Evolutionary conservation across 1,140 invertebrate genomes (phyloP), one percentile per base, ranked within the genome.

Genomic region (Meloidogyne exigua): DNA sequence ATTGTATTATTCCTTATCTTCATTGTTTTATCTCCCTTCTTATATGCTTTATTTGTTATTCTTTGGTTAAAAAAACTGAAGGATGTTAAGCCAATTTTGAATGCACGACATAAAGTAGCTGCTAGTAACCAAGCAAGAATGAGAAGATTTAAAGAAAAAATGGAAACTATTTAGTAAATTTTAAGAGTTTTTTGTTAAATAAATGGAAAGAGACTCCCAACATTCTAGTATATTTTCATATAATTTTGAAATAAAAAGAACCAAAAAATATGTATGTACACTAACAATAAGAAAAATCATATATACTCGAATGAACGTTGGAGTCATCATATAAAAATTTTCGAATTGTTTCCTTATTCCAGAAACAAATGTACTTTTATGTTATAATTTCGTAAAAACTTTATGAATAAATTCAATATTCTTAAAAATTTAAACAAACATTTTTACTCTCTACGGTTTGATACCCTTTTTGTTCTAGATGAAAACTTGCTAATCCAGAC

Each of bases 381-480:
- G 7, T 32, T 32, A 39, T 39, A 39, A 9, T 39, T 49, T 49
- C 3, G 18, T 18, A 18, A 18, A 49, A 49, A 49, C 2, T 49
- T 49, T 49, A 49, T 49, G 2, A 49, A 18, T 18, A 49, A 49
- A 49, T 10, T 39, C 9, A 4, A 9, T 65, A 32, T 10, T 23
- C 11, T 18, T 67, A 67, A 28, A 67, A 3, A 39, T 67, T 67
- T 4, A 39, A 18, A 32, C 21, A 18, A 32, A 72, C 44, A 62
- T 63, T 63, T 44, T 23, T 32, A 44, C 7, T n/a, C 10, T 44
- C 64, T 4, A 77, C 39, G 10, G 4, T 23, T 28, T 77, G 75
- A 57, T 77, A 77, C 0, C 67, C 76, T n/a, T 32, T 44, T 49
- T 49, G 67, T 21, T 77, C 49, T 26, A 77, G 44, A 68, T 77